These are phyloP conservation scores for Meiosimyza platycephala DNA, from an alignment of 2,888 invertebrate species.

Conservation along the genomic window DNA sequence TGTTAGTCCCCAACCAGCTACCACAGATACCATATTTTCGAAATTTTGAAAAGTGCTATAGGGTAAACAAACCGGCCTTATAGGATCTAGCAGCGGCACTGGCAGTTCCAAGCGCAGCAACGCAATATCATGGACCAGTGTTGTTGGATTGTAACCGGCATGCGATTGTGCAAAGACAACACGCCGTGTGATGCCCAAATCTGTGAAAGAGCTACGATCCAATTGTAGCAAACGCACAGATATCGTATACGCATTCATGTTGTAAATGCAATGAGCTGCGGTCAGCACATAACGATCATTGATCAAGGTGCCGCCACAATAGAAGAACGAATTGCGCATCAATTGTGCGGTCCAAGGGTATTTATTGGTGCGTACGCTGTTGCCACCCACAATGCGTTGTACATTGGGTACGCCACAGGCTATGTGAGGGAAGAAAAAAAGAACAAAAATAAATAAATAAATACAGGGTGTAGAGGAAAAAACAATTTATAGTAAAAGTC, in stretches of 20 bases:
- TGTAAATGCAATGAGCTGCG: conserved; percentile 63
- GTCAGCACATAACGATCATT: conserved; percentile 64
- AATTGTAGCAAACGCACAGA: conserved; percentile 58
- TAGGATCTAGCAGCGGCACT: conserved; percentile 54
- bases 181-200: conserved; percentile 54
- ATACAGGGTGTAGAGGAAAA: background rate
- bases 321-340: conserved; percentile 53
- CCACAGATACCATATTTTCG: conserved; percentile 56
- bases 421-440: conserved; percentile 37
- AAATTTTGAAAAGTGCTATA: conserved; percentile 52
- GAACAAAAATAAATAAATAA: background rate
- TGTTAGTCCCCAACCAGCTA: conserved; percentile 64
- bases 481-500: background rate
- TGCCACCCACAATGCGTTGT: conserved; percentile 65
- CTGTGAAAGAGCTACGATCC: conserved; percentile 51
- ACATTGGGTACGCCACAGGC: conserved; percentile 64
- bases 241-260: conserved; percentile 52
- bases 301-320: conserved; percentile 64
- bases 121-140: conserved; percentile 62
- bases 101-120: conserved; percentile 55
- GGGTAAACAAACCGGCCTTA: conserved; percentile 63
- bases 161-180: conserved; percentile 56
- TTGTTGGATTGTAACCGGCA: conserved; percentile 54
- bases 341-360: conserved; percentile 66
- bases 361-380: conserved; percentile 60